These are phyloP conservation scores for Temnothorax rugatulus DNA, from an alignment of 2,888 invertebrate genomes.

Conservation along the genomic window DNA sequence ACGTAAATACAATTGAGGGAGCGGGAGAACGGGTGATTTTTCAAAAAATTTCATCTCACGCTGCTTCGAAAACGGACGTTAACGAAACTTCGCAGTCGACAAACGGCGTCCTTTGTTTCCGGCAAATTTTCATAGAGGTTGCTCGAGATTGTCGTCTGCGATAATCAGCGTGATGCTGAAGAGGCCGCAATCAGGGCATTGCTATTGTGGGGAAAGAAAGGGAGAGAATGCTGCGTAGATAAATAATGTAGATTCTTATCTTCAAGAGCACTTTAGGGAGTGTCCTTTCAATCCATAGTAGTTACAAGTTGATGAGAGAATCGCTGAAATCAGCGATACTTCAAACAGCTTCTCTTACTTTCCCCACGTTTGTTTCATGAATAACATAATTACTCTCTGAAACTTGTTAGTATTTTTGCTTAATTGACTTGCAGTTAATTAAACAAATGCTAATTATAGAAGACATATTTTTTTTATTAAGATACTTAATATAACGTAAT, in stretches of 20 bases:
- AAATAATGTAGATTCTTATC: constrained; percentile 35
- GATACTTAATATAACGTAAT: background rate
- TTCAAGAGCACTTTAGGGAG: background rate
- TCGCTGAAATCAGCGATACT: constrained; percentile 24
- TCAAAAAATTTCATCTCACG: constrained; percentile 49
- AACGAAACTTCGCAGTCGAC: constrained; percentile 51
- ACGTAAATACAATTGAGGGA: constrained; percentile 64
- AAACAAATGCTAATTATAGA: background rate
- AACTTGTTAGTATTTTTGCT: background rate
- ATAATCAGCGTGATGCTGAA: constrained; percentile 23
- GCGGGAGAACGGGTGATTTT: constrained; percentile 62
- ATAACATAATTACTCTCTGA: background rate
- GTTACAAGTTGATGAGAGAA: constrained; percentile 17
- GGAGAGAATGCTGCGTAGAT: background rate
- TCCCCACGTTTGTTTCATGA: background rate
- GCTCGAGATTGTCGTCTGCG: constrained; percentile 7
- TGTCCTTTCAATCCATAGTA: background rate
- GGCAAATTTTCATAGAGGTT: background rate
- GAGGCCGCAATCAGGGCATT: background rate
- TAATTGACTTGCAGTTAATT: background rate
- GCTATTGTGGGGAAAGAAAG: background rate
- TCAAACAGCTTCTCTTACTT: background rate
- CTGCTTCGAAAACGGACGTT: constrained; percentile 29
- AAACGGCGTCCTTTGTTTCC: background rate
- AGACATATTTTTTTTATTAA: background rate